Base-by-base conservation (phyloP, 2,113 vertebrate species). In the Corythoichthys haematopterus region DNA sequence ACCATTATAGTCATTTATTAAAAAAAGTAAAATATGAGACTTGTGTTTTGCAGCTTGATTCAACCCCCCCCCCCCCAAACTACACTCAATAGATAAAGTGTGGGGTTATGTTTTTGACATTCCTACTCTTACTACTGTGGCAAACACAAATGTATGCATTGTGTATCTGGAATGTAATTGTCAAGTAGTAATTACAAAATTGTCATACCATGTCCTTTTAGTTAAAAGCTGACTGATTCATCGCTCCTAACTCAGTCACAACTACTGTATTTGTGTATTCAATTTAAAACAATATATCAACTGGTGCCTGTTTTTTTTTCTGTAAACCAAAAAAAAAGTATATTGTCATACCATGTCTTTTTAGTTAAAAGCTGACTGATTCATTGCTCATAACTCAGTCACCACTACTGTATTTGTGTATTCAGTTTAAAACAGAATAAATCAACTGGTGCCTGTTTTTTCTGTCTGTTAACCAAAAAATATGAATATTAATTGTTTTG, bases 301-400 rank as follows among this genome's bases (percentile, higher is more conserved):
- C 79, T 87, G 92, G 93, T 95, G 94, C 94, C 94, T 89, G 9
- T n/a, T 16, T 95, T 94, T 91, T 94, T 91, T 88, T 95, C 94
- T 94, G 93, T 94, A 94, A 94, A 94, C 91, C 92, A 94, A 95
- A 96, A 85, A 75, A 84, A 75, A 3, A 53, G 71, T n/a, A 61
- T 28, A 20, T 52, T 15, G 6, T 20, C 28, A 33, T 55, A 33
- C 20, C 3, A 11, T 14, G 40, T 55, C 59, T 1, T 40, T 15
- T 50, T 74, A 16, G 47, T 57, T 65, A 43, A 33, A n/a, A 48
- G 12, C 4, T 12, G 9, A 47, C 16, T 59, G 5, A 28, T 76
- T 76, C 40, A 61, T 47, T 1, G 9, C 56, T 72, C 46, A 47
- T 60, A 10, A 53, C 66, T 46, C 67, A 14, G 69, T 64, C 56